Evolutionary conservation across 1,140 invertebrate genomes (phyloP).

Genomic region (Heliconius congener): DNA sequence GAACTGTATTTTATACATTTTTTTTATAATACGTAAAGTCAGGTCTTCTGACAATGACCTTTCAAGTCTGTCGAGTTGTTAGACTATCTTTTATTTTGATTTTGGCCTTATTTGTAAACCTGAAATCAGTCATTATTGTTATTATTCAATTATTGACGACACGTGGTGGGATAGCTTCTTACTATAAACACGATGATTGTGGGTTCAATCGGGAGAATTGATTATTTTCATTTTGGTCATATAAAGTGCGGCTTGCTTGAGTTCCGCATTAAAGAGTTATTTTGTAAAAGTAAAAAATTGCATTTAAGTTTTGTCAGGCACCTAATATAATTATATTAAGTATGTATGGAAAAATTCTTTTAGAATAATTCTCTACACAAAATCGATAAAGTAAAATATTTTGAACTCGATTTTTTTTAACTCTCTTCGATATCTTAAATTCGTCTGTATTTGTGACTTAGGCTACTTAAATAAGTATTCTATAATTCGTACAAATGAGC

Average conservation of each 20-base stretch:
- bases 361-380: too few species aligned
- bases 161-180: too few species aligned
- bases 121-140: background rate
- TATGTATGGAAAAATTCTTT: too few species aligned
- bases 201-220: too few species aligned
- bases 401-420: too few species aligned
- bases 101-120: background rate
- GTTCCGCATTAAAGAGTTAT: background rate
- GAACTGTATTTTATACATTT: too few species aligned
- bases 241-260: too few species aligned
- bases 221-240: too few species aligned
- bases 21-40: background rate
- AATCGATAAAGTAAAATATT: too few species aligned
- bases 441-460: background rate
- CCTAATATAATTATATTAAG: background rate
- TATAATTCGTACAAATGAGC: background rate
- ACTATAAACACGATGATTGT: too few species aligned
- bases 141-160: too few species aligned
- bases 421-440: background rate
- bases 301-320: background rate
- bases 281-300: background rate
- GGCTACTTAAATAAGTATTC: background rate
- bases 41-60: background rate
- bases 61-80: background rate
- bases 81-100: background rate